Base-by-base conservation (phyloP, 2,797 vertebrate genomes). In the Syngnathus acus region DNA sequence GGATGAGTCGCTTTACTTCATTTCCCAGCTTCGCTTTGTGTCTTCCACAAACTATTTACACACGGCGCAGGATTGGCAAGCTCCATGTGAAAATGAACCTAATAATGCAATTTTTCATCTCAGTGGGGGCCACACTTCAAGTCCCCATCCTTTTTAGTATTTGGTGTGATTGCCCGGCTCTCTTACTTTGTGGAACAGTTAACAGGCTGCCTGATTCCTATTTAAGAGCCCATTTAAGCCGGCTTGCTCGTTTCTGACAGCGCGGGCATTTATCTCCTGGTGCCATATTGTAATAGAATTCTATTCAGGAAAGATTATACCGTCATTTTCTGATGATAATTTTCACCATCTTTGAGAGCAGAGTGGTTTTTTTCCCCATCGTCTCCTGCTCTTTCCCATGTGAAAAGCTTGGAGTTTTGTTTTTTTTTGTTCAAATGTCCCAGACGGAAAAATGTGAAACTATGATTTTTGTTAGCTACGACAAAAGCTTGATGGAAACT, bases 301-400 rank as follows among this genome's bases (percentile, higher is more conserved):
- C 77, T 87, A 86, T 90, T 90, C 87, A 90, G 70, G 76, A 82
- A 75, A 87, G 87, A 91, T 91, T 87, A 89, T 80, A 82, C 73
- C 68, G 62, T 1, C 65, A 77, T 85, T 88, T 89, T 89, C 82
- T 89, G 77, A 87, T 90, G 82, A 86, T 89, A 84, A 87, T 87
- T 87, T 85, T 79, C 71, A 70, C 78, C 74, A 82, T 86, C 79
- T 90, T 85, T 85, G 72, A 76, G 67, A 71, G 68, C 61, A 71
- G 69, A 81, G 79, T 70, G 66, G 73, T 65, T 69, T 60, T 68
- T 69, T 45, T 37, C 6, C 17, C 17, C 23, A 17, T 38, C 5
- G 10, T 48, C 10, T 43, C 63, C 75, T 74, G 66, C 58, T 53
- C 51, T 77, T 75, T 69, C 19, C 17, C 8, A 1, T 82, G 65